A percentile compares a stretch with the other conserved stretches of the same genome.
Evolutionary conservation across 2,888 invertebrate species (phyloP).

Genomic region (Polia nebulosa): DNA sequence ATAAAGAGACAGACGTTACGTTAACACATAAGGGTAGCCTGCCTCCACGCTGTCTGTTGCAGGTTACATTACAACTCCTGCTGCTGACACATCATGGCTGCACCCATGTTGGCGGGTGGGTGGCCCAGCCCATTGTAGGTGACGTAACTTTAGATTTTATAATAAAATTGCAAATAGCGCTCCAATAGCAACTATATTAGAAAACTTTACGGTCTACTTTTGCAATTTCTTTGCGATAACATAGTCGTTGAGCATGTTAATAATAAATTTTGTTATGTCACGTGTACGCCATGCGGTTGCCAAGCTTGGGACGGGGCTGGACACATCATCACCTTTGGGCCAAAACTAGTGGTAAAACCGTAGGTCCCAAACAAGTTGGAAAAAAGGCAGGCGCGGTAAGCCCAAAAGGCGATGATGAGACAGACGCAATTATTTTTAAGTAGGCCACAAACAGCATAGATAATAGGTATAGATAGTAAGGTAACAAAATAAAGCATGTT

Average conservation of each 20-base stretch:
- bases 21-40: background rate
- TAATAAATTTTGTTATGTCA: background rate
- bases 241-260: constrained; percentile 7
- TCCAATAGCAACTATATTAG: constrained; percentile 1
- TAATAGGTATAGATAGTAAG: background rate
- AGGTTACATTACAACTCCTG: background rate
- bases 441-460: background rate
- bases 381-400: background rate
- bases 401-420: background rate
- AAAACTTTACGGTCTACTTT: constrained; percentile 27
- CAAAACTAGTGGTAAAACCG: background rate
- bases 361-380: background rate
- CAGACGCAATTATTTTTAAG: background rate
- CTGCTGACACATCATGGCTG: background rate
- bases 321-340: background rate
- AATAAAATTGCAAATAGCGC: constrained; percentile 1
- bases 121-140: background rate
- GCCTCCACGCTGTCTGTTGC: background rate
- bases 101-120: background rate
- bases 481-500: too few species aligned
- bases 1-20: too few species aligned
- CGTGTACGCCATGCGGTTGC: background rate
- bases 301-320: background rate
- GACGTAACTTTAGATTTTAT: background rate
- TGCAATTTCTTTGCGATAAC: constrained; percentile 40